A percentile compares a stretch with the other conserved stretches of the same genome.
phyloP scores from a whole-genome alignment of 2,113 vertebrate genomes.

The Proteles cristata region DNA sequence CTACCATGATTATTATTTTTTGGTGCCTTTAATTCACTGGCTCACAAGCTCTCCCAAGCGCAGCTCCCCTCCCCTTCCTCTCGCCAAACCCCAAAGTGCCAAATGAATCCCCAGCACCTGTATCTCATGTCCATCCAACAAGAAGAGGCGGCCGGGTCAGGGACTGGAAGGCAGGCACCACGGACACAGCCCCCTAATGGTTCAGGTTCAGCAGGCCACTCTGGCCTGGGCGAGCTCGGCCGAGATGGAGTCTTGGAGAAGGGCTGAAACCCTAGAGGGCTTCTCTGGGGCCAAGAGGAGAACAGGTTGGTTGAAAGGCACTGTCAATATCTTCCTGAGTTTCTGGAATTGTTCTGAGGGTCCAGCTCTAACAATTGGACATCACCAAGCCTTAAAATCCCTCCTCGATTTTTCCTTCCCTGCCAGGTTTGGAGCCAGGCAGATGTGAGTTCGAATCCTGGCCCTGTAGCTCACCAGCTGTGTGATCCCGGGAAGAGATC shows the following conservation, averaged over 20 bases:
- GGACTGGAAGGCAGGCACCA: accelerated
- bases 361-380: accelerated
- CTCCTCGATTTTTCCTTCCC: background rate
- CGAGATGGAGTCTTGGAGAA: background rate
- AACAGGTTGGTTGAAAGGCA: too few species aligned
- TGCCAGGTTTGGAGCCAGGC: background rate
- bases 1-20: accelerated
- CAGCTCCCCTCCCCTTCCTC: background rate
- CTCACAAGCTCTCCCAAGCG: background rate
- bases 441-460: background rate
- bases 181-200: accelerated
- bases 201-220: background rate
- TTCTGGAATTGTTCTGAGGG: background rate
- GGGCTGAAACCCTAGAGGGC: too few species aligned
- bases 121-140: accelerated
- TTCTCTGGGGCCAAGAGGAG: background rate
- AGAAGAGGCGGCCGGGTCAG: background rate
- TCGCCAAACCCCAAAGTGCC: background rate
- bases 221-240: background rate
- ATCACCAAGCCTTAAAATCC: background rate
- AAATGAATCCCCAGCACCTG: background rate
- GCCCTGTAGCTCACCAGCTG: background rate
- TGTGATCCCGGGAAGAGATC: background rate
- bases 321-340: background rate
- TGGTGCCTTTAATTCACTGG: background rate